A percentile compares a stretch with the other conserved stretches of the same genome.
phyloP scores from a whole-genome alignment of 1,140 invertebrate species.

The Drosophila sechellia region DNA sequence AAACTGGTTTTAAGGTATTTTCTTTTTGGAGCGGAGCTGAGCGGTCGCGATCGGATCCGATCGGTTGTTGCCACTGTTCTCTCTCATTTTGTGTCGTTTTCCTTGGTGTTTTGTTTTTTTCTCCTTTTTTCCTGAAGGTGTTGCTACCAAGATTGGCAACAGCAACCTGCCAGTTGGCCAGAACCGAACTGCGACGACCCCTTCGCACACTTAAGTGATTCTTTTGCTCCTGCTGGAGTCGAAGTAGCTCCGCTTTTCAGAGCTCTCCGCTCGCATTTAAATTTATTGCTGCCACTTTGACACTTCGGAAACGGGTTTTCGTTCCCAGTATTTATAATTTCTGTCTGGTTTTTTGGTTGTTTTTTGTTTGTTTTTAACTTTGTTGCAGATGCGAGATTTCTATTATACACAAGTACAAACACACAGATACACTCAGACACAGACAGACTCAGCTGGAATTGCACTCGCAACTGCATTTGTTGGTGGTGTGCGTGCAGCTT shows the following conservation, averaged over 20 bases:
- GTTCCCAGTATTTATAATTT: slow-evolving; percentile 52
- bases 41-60: slow-evolving; percentile 35
- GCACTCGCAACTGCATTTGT: slow-evolving; percentile 48
- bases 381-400: slow-evolving; percentile 67
- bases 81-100: slow-evolving; percentile 38
- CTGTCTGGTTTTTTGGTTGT: slow-evolving; percentile 23
- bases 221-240: slow-evolving; percentile 68
- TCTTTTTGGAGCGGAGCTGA: slow-evolving; percentile 60
- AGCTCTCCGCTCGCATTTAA: slow-evolving; percentile 48
- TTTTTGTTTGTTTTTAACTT: slow-evolving; percentile 37
- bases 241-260: slow-evolving; percentile 16
- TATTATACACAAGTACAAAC: slow-evolving; percentile 58
- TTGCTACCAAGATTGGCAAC: slow-evolving; percentile 65
- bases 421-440: slow-evolving; percentile 18
- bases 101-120: slow-evolving; percentile 14
- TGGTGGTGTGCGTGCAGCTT: slow-evolving; percentile 31
- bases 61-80: slow-evolving; percentile 57
- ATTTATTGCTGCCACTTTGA: slow-evolving; percentile 78
- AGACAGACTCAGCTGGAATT: slow-evolving; percentile 45
- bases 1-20: slow-evolving; percentile 84
- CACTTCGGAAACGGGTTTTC: slow-evolving; percentile 73
- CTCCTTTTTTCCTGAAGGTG: slow-evolving; percentile 13
- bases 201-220: slow-evolving; percentile 67
- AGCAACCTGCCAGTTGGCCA: slow-evolving; percentile 58
- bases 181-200: slow-evolving; percentile 43